Conservation (phyloP, 2,888 invertebrate species). For the Oscheius sp. region DNA sequence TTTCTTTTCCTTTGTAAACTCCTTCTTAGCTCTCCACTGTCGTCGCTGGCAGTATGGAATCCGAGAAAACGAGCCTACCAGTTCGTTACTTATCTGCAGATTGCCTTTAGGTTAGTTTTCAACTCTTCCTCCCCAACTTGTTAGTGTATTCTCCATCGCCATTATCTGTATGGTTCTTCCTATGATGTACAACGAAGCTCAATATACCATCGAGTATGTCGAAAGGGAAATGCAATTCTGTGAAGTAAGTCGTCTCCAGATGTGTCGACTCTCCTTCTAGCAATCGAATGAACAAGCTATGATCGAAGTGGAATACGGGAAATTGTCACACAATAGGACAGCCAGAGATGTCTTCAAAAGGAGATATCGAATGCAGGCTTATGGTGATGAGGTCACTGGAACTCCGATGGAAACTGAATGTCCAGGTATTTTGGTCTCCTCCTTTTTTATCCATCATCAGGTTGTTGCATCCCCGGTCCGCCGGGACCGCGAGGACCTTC, state of each 20-base stretch:
- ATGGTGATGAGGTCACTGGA: slow-evolving; percentile 63
- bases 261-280: slow-evolving; percentile 30
- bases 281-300: slow-evolving; percentile 61
- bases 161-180: slow-evolving; percentile 65
- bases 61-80: slow-evolving; percentile 61
- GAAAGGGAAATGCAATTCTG: slow-evolving; percentile 69
- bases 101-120: slow-evolving; percentile 62
- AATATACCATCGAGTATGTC: slow-evolving; percentile 68
- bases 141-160: slow-evolving; percentile 64
- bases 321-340: slow-evolving; percentile 40
- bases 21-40: slow-evolving; percentile 55
- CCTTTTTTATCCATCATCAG: slow-evolving; percentile 21
- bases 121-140: slow-evolving; percentile 19
- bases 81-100: slow-evolving; percentile 68
- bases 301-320: slow-evolving; percentile 54
- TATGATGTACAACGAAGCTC: slow-evolving; percentile 69
- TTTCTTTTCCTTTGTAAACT: not conserved
- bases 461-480: slow-evolving; percentile 64
- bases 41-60: slow-evolving; percentile 50
- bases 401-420: slow-evolving; percentile 69
- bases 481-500: slow-evolving; percentile 68
- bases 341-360: slow-evolving; percentile 44
- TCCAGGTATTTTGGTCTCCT: slow-evolving; percentile 50
- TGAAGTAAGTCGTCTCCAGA: slow-evolving; percentile 53
- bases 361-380: slow-evolving; percentile 39